Base-by-base conservation (phyloP, 2,113 vertebrate genomes). In the Saccopteryx leptura region DNA sequence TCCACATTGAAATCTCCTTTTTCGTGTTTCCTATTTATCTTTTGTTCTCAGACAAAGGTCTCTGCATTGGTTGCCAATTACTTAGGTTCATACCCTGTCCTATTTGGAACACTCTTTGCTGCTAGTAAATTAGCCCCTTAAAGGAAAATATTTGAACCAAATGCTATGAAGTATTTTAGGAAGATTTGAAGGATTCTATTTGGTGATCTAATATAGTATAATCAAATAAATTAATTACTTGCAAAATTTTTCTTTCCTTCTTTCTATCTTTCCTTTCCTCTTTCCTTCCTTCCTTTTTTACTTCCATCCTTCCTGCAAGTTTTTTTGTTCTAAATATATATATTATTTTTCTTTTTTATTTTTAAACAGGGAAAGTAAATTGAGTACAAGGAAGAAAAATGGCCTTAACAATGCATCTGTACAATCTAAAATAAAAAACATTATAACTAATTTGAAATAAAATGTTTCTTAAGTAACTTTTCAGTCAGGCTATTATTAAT, bases 371-470 rank as follows among this genome's bases (percentile, higher is more conserved):
- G 31, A 86, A 94, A 86, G 86, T 39, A 97, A 97, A 96, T 48
- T 50, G 19, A 94, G 85, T 69, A 48, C 60, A 69, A 72, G 94
- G 24, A 94, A 71, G 23, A 63, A 94, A 97, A 93, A 90, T 69
- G 81, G 65, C 12, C 76, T 94, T 96, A 96, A 90, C 69, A 94
- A 69, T 96, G 0, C 63, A 72, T 96, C 56, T 61, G 58, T 68
- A 50, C 68, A 97, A 90, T 92, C 66, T 93, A 54, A 96, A 95
- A 90, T 46, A 80, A 96, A 93, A 93, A 63, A 94, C 94, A 94
- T 89, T 66, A 81, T 74, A 69, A n/a, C 52, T 97, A 98, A 97
- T 98, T 98, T 97, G 76, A 97, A 97, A 94, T 74, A 84, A 98
- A 97, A 90, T 1, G 5, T 66, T 96, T 89, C 78, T 94, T 95